These are phyloP conservation scores for Dione juno DNA, from an alignment of 2,888 invertebrate species.

Conservation along the genomic window DNA sequence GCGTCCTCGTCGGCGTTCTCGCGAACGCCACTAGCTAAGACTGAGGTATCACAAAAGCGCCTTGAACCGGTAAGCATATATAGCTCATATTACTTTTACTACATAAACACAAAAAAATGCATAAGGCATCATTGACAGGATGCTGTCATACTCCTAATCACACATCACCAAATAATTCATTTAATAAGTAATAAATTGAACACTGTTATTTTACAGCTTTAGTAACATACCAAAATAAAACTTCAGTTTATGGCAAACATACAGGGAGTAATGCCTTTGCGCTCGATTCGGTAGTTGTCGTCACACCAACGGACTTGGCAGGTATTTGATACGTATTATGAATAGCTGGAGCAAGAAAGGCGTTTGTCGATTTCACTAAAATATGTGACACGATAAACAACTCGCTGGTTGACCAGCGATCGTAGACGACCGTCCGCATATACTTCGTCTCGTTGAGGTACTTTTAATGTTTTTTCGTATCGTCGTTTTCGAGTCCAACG, in stretches of 20 bases:
- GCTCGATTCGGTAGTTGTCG: slow-evolving; percentile 80
- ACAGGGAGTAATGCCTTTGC: slow-evolving; percentile 74
- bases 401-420: slow-evolving; percentile 57
- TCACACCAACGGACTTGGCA: slow-evolving; percentile 81
- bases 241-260: slow-evolving; percentile 79
- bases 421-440: slow-evolving; percentile 61
- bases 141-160: slow-evolving; percentile 39
- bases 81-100: slow-evolving; percentile 30
- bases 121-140: slow-evolving; percentile 36
- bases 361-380: slow-evolving; percentile 55
- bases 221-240: slow-evolving; percentile 79
- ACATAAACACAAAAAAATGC: slow-evolving; percentile 28
- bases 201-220: slow-evolving; percentile 81
- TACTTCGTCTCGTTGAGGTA: slow-evolving; percentile 72
- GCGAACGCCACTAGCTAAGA: slow-evolving; percentile 76
- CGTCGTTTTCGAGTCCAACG: slow-evolving; percentile 57
- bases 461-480: slow-evolving; percentile 68
- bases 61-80: slow-evolving; percentile 76
- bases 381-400: slow-evolving; percentile 41
- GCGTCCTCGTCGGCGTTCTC: slow-evolving; percentile 74
- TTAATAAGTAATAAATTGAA: slow-evolving; percentile 78
- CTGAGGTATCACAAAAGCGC: slow-evolving; percentile 83
- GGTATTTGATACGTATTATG: slow-evolving; percentile 83
- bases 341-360: slow-evolving; percentile 61
- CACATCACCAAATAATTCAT: slow-evolving; percentile 53